Evolutionary conservation across 2,888 invertebrate species (phyloP), one percentile per base, ranked within the genome.

Genomic region (Eupithecia vulgata): DNA sequence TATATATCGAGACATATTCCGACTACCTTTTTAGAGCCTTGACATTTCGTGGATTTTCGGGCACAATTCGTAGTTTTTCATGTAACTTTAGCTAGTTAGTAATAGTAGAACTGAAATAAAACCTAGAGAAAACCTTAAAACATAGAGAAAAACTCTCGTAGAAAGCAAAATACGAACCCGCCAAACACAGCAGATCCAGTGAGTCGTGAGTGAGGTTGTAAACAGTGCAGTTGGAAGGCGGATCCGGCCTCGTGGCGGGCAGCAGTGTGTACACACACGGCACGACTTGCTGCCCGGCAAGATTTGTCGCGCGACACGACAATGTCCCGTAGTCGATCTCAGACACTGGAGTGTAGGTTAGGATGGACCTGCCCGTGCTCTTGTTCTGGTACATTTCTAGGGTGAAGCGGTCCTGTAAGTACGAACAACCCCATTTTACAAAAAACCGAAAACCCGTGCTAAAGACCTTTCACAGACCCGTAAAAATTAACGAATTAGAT

Each of bases 301-400:
- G 88, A 88, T 97, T 97, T 72, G 95, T 95, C 0, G 97, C 97
- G 90, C 96, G 96, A 88, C 97, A 97, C 79, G 96, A 95, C 59
- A 97, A 94, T 10, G 96, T 96, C n/a, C 97, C 97, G 84, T 97
- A 97, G 88, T 97, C 97, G 81, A 96, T 94, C 85, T 97, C 97
- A 4, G 96, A 96, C 34, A 97, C 96, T 8, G 98, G 98, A 7
- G 96, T 96, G 90, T 97, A 98, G 21, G 96, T 96, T 72, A 98
- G 93, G 7, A 96, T 96, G 69, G 96, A 97, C 80, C 94, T 95
- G 76, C 95, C 90, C 6, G 69, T 74, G 35, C 74, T 74, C 35
- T 62, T 71, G 35, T 74, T 71, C 42, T 62, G 40, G 42, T 71
- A 62, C 59, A 69, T 87, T 74, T 94, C 94, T 2, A 95, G 88